Evolutionary conservation across 2,797 vertebrate species (phyloP), one percentile per base, ranked within the genome.

Genomic region (Crenuchus spilurus): DNA sequence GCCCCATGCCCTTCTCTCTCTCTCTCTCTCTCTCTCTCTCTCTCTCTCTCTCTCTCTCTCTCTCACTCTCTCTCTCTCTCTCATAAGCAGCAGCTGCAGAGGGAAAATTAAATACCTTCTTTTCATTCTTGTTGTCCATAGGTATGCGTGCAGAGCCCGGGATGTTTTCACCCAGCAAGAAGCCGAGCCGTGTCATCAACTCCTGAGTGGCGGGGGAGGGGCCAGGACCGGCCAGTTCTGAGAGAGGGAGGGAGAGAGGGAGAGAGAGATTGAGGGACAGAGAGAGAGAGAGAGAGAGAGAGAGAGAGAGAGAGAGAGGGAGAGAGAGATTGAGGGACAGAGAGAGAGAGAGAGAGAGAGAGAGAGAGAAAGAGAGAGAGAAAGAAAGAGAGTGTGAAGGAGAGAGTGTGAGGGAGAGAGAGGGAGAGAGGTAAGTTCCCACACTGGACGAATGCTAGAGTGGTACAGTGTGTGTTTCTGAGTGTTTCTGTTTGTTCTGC

Each of bases 111-210:
- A 92, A 92, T 97, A 99, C 97, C 97, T 97, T 97, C 90, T 94
- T 92, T 92, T 98, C 95, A 85, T 92, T 96, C 91, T 95, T 97
- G 87, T 96, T 95, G 85, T 98, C 97, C 92, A 95, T 94, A 90
- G 95, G 94, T 91, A 96, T 93, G 86, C 94, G 95, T 80, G 95
- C 89, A 68, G 97, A 91, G 81, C 93, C 90, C 73, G 97, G 95
- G 91, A 99, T 97, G 81, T 96, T 95, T 96, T 99, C 97, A 88
- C 97, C 97, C 87, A 99, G 93, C 88, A 99, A 93, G 93, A 99
- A 99, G 69, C 97, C 97, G 90, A 99, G 84, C 86, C 97, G 95
- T 87, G 97, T 99, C 97, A 99, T 98, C 94, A 99, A 86, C 92
- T 99, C 97, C 89, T 98, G 97, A 89, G 95, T 96, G 88, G 97